These are phyloP conservation scores for Brachypodius melanocephalos DNA, from an alignment of 2,113 vertebrate species.

Conservation along the genomic window DNA sequence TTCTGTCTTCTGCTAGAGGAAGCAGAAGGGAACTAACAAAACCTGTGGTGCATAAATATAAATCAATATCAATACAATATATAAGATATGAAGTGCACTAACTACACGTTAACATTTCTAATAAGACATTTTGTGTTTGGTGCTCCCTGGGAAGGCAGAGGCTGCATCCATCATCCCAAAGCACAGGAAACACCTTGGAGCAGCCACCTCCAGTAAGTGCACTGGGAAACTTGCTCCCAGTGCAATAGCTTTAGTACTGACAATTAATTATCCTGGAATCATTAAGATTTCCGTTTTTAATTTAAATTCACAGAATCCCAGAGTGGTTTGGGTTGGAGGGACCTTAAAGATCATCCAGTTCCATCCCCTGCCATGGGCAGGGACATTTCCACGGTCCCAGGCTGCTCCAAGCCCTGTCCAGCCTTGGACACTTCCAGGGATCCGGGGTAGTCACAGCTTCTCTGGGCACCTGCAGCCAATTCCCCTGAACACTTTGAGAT, in stretches of 20 bases:
- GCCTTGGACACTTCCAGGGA: neutral
- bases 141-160: neutral
- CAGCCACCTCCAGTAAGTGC: neutral
- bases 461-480: neutral
- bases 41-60: neutral
- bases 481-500: neutral
- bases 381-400: neutral
- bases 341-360: accelerated
- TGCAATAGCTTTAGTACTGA: neutral
- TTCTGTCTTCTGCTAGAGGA: neutral
- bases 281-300: neutral
- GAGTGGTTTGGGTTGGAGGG: neutral
- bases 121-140: neutral
- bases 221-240: neutral
- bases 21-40: neutral
- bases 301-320: neutral
- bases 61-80: neutral
- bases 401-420: neutral
- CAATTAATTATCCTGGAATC: neutral
- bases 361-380: neutral
- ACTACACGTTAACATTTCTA: neutral
- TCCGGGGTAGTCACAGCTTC: neutral
- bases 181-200: neutral
- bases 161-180: neutral
- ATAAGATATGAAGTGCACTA: neutral